Base-by-base conservation (phyloP, 2,113 vertebrate genomes). In the Scomber scombrus region DNA sequence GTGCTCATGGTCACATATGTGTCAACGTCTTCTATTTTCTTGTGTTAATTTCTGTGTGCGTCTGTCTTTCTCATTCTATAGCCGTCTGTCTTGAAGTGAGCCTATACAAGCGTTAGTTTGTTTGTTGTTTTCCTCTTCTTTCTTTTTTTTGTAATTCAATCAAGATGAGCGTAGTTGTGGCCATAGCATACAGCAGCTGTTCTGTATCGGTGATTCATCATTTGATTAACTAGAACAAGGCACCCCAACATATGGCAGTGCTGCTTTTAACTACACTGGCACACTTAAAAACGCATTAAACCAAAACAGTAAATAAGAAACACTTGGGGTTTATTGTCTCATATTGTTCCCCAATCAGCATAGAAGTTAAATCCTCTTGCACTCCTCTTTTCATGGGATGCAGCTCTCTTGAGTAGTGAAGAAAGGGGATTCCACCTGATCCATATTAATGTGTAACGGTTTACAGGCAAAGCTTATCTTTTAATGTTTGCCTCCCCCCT, bases 261-360 rank as follows among this genome's bases (percentile, higher is more conserved):
- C 50, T 74, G 80, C 71, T 46, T 87, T 71, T 75, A 68, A 71
- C 55, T 73, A 45, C 52, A 18, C 26, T 3, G 50, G 71, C 54
- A 51, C 75, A 80, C 76, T 89, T 89, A 86, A 84, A 90, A 86
- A 79, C 49, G 81, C 86, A 92, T 91, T 91, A 78, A 87, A 66
- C 14, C 47, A 12, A 81, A 80, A 75, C 40, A 1, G 82, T 77
- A 86, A 92, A 89, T 81, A 91, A 82, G 81, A 89, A 91, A 86
- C 86, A 85, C 73, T 79, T 65, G 67, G 60, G 31, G 7, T 82
- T 89, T 82, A 83, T 85, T 86, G 76, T 83, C 78, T 86, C 51
- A 52, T 71, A 85, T 88, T 87, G 80, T 88, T 79, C 60, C 61
- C 47, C 52, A 61, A 69, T 89, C 83, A 82, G 64, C 60, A 63